Conservation (phyloP, 2,113 vertebrate species). For the Orycteropus afer region DNA sequence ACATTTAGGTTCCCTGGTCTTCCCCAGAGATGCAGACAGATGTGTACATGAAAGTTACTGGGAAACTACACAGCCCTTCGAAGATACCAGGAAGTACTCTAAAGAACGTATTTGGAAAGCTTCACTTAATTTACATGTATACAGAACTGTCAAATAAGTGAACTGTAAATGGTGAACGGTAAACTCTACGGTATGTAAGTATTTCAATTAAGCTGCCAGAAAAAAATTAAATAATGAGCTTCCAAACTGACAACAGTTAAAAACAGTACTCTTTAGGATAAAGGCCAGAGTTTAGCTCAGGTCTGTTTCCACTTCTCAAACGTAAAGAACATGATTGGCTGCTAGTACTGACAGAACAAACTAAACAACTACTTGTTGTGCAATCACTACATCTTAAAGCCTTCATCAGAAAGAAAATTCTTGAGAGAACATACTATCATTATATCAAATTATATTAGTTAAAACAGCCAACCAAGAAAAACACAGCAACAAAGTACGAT, state of each 20-base stretch:
- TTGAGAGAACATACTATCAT: neutral
- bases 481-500: neutral
- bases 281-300: neutral
- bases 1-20: neutral
- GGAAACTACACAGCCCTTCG: neutral
- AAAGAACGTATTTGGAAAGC: neutral
- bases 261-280: neutral
- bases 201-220: neutral
- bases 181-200: neutral
- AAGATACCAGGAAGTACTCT: neutral
- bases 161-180: neutral
- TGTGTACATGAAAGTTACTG: neutral
- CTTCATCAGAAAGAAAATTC: neutral
- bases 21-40: neutral
- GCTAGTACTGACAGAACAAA: neutral
- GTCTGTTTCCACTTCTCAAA: slow-evolving; percentile 27
- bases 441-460: neutral
- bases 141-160: neutral
- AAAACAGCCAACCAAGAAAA: neutral
- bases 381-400: neutral
- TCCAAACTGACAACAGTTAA: neutral
- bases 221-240: neutral
- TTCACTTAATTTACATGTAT: neutral
- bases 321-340: slow-evolving; percentile 35
- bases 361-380: slow-evolving; percentile 24